Conservation (phyloP, 30 jellyfish, hydroid and myxozoan species). For the Chrysaora quinquecirrha region DNA sequence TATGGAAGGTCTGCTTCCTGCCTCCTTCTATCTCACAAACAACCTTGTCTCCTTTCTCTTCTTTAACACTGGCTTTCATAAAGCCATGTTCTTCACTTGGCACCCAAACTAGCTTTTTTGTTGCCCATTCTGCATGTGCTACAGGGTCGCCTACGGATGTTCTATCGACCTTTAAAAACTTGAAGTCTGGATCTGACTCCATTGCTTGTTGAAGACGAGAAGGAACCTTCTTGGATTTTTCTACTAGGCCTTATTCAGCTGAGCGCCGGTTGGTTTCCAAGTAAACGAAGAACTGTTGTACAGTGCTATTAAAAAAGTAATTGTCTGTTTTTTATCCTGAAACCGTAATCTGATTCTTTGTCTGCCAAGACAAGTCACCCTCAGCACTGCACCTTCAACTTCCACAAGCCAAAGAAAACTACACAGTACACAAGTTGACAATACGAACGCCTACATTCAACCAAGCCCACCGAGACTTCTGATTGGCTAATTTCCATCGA, state of each 20-base stretch:
- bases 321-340: neutral
- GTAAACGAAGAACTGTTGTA: neutral
- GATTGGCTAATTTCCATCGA: constrained; percentile 66
- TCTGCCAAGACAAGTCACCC: neutral
- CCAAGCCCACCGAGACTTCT: constrained; percentile 85
- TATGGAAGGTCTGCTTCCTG: constrained; percentile 86
- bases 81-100: constrained; percentile 99
- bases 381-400: neutral
- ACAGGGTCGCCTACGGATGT: constrained; percentile 96
- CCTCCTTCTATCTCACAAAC: constrained; percentile 96
- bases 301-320: neutral
- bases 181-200: constrained; percentile 79
- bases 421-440: constrained; percentile 24
- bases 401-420: constrained; percentile 25
- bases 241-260: too few species aligned
- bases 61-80: constrained; percentile 94
- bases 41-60: constrained; percentile 98
- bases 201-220: constrained; percentile 19
- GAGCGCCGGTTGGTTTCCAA: too few species aligned
- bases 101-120: constrained; percentile 96
- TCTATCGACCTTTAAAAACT: constrained; percentile 94
- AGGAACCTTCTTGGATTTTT: too few species aligned
- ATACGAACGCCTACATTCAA: constrained; percentile 78
- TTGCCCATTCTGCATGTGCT: constrained; percentile 99
- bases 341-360: constrained; percentile 2